Base-by-base conservation (phyloP, 2,888 invertebrate species). In the Gryllus longicercus region DNA sequence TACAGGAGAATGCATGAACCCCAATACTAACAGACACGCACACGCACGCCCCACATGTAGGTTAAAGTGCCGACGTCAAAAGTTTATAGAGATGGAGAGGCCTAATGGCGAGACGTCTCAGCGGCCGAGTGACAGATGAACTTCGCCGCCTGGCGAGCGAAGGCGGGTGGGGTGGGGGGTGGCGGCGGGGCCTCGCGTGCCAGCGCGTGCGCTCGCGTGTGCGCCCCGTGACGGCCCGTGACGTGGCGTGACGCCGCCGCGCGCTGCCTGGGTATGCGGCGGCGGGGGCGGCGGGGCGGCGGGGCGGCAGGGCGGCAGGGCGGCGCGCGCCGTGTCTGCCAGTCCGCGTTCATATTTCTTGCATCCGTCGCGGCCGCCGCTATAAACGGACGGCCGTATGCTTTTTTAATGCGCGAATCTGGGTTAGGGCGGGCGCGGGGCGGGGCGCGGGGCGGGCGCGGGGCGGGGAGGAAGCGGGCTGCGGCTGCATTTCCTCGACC, bases 371-470 rank as follows among this genome's bases (percentile, higher is more conserved):
- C 16, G n/a, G n/a, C 63, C 14, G 63, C 5, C 63, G n/a, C 63
- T 63, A 63, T 63, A 63, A 63, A 63, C 63, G 63, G 63, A 63
- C 63, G 63, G 63, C 38, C 63, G 63, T 63, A n/a, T 63, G 63
- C 63, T 63, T 63, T 63, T 63, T 63, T 63, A 63, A 63, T 63
- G 63, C 63, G 63, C 14, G 63, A 63, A 63, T 63, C 63, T 63
- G 63, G 63, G 63, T 63, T 63, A 63, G 63, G 63, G n/a, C 16
- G 63, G n/a, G 63, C n/a, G 63, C 16, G 63, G 3, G 63, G 63
- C n/a, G 63, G 11, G 63, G n/a, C 5, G 2, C 0, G 18, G 63
- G 63, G 4, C 63, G 63, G 63, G 63, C 2, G 63, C 2, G 63
- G 3, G 63, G 63, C 8, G 63, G 8, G 63, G n/a, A n/a, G n/a